Conservation (phyloP, 2,888 invertebrate species). For the Drosophila buzzatii region DNA sequence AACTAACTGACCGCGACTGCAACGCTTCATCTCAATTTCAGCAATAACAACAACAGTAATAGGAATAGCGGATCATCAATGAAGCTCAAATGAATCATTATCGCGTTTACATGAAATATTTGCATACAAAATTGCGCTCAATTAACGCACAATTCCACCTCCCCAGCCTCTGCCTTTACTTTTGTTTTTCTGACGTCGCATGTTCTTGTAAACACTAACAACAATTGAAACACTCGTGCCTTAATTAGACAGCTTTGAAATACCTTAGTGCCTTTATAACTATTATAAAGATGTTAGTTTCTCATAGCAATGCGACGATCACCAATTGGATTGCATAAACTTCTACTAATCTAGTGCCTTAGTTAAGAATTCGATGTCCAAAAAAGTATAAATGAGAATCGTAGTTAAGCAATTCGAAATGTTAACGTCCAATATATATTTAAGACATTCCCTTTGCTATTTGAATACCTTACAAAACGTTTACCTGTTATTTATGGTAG, state of each 20-base stretch:
- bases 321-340: constrained; percentile 74
- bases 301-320: constrained; percentile 37
- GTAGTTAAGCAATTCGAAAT: constrained; percentile 37
- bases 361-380: constrained; percentile 45
- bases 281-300: constrained; percentile 42
- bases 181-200: constrained; percentile 46
- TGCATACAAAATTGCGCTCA: constrained; percentile 70
- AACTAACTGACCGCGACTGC: constrained; percentile 58
- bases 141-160: constrained; percentile 58
- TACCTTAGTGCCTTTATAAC: constrained; percentile 63
- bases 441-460: constrained; percentile 38
- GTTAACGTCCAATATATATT: constrained; percentile 49
- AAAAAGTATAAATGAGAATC: constrained; percentile 21
- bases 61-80: constrained; percentile 20
- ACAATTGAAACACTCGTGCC: constrained; percentile 65
- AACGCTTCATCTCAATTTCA: constrained; percentile 29
- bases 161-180: neutral
- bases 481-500: constrained; percentile 35
- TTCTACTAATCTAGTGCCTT: constrained; percentile 67
- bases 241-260: constrained; percentile 66
- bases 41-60: constrained; percentile 17
- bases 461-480: constrained; percentile 17
- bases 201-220: constrained; percentile 48
- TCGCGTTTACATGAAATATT: constrained; percentile 59
- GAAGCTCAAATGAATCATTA: constrained; percentile 68